Base-by-base conservation (phyloP, 2,113 vertebrate genomes). In the Petroica traversi region DNA sequence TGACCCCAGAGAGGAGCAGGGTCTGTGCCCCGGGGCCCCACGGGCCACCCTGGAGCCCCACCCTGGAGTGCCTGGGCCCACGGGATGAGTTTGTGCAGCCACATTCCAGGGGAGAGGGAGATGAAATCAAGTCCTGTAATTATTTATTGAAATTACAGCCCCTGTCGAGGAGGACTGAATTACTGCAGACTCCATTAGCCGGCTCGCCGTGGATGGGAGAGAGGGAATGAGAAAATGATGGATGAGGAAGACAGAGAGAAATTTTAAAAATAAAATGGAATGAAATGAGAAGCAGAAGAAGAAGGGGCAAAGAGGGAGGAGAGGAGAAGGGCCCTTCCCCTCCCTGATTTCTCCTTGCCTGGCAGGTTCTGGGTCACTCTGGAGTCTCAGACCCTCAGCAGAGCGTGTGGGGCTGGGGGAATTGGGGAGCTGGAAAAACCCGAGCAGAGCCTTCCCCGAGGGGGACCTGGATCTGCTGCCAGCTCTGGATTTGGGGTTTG, bases 141-240 rank as follows among this genome's bases (percentile, higher is more conserved):
- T 97, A 97, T 96, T 96, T 97, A 97, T 97, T 96, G 97, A 91
- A 97, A 96, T 97, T 95, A 92, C 94, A 96, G 94, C 92, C 91
- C 85, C 95, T 95, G 96, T 96, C 92, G 67, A 94, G 93, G 92
- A 89, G 88, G 92, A 89, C 94, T 97, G 97, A 96, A 97, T 97
- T 97, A 97, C 92, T 96, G 97, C 97, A 92, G 90, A 97, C 93
- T 97, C 97, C 97, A 97, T 97, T 97, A 97, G 97, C 97, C 24
- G 96, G 55, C 96, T 96, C 51, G 34, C 90, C 34, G 91, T 84
- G 92, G 89, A 95, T 45, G 85, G 91, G 94, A 97, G 93, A 97
- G 96, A 95, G 95, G 94, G 95, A 97, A 97, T 97, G 97, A 96
- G 95, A 97, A 97, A 97, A 97, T 97, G 97, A 97, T 96, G 97